phyloP scores from a whole-genome alignment of 2,113 vertebrate genomes.

The Rhabdornis inornatus region DNA sequence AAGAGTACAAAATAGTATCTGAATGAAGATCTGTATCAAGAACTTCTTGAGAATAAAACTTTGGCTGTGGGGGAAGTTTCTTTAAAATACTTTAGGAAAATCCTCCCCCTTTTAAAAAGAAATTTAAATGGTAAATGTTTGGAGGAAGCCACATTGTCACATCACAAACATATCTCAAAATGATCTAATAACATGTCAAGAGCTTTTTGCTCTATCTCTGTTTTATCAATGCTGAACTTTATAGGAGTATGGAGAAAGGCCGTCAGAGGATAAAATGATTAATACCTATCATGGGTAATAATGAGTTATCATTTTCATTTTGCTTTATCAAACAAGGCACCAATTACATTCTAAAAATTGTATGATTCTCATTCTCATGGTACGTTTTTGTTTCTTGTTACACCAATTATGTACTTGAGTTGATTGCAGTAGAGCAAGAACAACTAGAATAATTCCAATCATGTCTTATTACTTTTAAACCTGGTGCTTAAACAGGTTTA shows the following conservation, averaged over 20 bases:
- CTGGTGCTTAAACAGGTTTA: too few relatives aligned
- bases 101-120: fast-evolving
- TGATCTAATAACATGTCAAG: background rate
- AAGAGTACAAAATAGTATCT: background rate
- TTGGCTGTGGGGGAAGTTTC: background rate
- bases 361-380: background rate
- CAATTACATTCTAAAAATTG: background rate
- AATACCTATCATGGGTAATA: background rate
- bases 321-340: background rate
- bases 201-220: background rate
- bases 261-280: background rate
- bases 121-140: background rate
- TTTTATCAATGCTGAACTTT: background rate
- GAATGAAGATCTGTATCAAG: background rate
- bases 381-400: background rate
- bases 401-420: background rate
- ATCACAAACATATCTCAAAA: background rate
- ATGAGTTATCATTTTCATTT: background rate
- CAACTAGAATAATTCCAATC: background rate
- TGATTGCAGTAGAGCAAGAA: background rate
- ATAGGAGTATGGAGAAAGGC: background rate
- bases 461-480: background rate
- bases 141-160: background rate
- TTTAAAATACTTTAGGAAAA: background rate
- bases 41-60: background rate